Base-by-base conservation (phyloP, 2,888 invertebrate genomes). In the Leucoma salicis region DNA sequence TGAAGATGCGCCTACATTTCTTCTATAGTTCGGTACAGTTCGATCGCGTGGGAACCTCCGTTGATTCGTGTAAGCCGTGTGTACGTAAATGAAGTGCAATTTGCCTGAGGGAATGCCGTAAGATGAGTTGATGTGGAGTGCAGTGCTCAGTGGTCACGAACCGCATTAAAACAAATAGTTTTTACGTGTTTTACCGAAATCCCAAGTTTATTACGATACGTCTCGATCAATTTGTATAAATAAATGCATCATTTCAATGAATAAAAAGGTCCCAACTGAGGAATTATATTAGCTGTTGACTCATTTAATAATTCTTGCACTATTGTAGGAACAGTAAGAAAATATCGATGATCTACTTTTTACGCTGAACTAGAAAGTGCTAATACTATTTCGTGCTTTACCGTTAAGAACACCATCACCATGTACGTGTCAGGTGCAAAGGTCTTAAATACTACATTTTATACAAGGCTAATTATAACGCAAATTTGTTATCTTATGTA, bases 41-140 rank as follows among this genome's bases (percentile, higher is more conserved):
- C 55, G 57, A 72, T 75, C 76, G 78, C 82, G 81, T 82, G 82
- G 79, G 82, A 83, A 82, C 71, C 57, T 66, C 58, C 61, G 57
- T 57, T 62, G 55, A 62, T 63, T 73, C 67, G 63, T 21, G n/a
- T 74, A 66, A 70, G 75, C 70, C 63, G 69, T 70, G 69, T 70
- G 71, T 75, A 80, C 71, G 78, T 77, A 82, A 82, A 84, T 83
- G 78, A 82, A 83, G 81, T 74, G 79, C 80, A 82, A 82, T 83
- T 82, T 69, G 70, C 73, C 67, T 48, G 66, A 69, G 69, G 67
- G 70, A 75, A 77, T 78, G 74, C 60, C 73, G 74, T 59, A 61
- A 71, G 77, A 56, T 60, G 55, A 51, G 53, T 58, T 52, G 49
- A 49, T 43, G 41, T 51, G 52, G 36, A 44, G 46, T 47, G 42